Base-by-base conservation (phyloP, 2,888 invertebrate genomes). In the Drosophila rellima region DNA sequence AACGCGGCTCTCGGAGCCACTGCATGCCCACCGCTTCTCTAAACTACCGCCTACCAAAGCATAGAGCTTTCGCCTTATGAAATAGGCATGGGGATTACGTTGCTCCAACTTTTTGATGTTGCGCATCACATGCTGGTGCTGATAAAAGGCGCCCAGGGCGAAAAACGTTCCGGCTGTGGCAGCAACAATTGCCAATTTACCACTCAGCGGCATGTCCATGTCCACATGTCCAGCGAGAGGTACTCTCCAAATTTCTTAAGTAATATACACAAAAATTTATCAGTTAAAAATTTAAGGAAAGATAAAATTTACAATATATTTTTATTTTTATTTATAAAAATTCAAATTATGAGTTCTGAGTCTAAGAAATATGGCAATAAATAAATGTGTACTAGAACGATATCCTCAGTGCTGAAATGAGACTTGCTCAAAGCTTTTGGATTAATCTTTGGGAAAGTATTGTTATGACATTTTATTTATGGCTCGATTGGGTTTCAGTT, bases 111-210 rank as follows among this genome's bases (percentile, higher is more conserved):
- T 57, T 15, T 56, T 66, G 2, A 89, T 77, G 20, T 82, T 90
- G 2, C 72, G 62, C 18, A 82, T 44, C 4, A 88, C 86, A 51
- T 82, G 79, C 4, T 74, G 61, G 42, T 89, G 90, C 55, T 90
- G 89, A 40, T 80, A 89, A 55, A 75, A 90, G 5, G 83, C 85
- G 3, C 89, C 89, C 18, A 90, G 31, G 8, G 85, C 73, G 40
- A 89, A 90, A 42, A 89, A 89, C 1, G 81, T 78, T 13, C 82
- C 78, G 1, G 90, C 90, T 18, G 91, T 89, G 51, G 78, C 72
- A 3, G 81, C 70, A 35, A 90, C 26, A 10, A 89, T 59, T n/a
- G 82, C 80, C n/a, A 88, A 6, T 15, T 69, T 70, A 45, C 69
- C 54, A 45, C 44, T 60, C 10, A 74, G 11, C 15, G 78, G 48